Conservation (phyloP, 2,888 invertebrate species). For the Ormyrus nitidulus region DNA sequence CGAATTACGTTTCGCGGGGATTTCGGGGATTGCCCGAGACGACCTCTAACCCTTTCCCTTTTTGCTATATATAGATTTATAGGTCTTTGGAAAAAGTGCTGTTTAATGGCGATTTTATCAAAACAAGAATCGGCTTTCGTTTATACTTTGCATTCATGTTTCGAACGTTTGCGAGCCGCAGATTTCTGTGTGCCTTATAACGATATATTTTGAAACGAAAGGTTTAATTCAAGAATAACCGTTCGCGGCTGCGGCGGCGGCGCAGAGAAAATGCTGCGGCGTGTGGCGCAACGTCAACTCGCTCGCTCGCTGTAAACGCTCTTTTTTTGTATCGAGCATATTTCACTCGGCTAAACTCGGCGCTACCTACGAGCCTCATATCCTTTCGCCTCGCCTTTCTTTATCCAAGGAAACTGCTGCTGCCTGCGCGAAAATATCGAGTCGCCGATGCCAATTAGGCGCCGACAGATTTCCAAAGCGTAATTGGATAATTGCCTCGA, state of each 20-base stretch:
- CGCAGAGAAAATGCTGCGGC: neutral
- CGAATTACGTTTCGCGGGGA: too few relatives aligned
- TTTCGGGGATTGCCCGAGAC: too few relatives aligned
- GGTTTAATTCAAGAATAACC: too few relatives aligned
- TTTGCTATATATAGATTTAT: too few relatives aligned
- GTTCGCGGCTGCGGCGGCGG: neutral
- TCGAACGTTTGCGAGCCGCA: too few relatives aligned
- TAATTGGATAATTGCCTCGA: slow-evolving; percentile 13
- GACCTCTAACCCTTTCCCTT: too few relatives aligned
- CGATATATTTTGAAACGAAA: too few relatives aligned
- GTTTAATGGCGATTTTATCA: too few relatives aligned
- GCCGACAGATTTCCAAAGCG: neutral
- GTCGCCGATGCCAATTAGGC: neutral
- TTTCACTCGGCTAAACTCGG: neutral
- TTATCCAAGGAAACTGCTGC: slow-evolving; percentile 13
- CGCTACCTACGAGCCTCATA: neutral
- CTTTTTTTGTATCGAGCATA: slow-evolving; percentile 23
- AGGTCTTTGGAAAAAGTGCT: too few relatives aligned
- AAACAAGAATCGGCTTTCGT: too few relatives aligned
- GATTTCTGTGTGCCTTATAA: too few relatives aligned
- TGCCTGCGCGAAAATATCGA: neutral
- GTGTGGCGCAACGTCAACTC: slow-evolving; percentile 10
- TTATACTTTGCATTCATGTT: too few relatives aligned
- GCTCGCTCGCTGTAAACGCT: neutral
- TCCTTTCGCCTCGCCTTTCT: slow-evolving; percentile 48